Evolutionary conservation across 37 sponge, comb jelly and placozoan species (phyloP), one percentile per base, ranked within the genome.

Genomic region (Chondrosia reniformis): DNA sequence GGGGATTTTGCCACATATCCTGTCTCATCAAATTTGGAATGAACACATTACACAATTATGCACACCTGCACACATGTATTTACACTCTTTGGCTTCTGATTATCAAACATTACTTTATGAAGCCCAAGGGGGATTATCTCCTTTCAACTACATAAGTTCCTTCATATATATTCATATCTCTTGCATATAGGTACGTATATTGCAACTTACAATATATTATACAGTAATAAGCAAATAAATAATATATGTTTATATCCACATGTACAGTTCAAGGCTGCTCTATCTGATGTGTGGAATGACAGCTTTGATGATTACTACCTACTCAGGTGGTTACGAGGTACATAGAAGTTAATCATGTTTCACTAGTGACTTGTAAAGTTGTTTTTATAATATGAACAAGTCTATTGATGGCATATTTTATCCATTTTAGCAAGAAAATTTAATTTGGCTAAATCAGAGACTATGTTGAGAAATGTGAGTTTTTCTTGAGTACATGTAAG

Each of bases 301-400:
- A 79, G 84, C 52, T 67, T 79, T 5, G 66, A 73, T 33, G 88
- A 90, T 74, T 36, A 82, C 63, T 79, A 58, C 55, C 79, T 59
- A 54, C 69, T 90, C 33, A 55, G 84, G 31, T 90, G 91, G 91
- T 62, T 90, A 44, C 73, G 84, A 67, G 81, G 86, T 86, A 55
- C 34, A 82, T 44, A 37, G 4, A 49, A 17, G 43, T 10, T 36
- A 19, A 33, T 67, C 22, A 59, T 59, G 22, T 13, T 30, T 49
- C 52, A 19, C 15, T 19, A 49, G 17, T 59, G 61, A 59, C 28
- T 7, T 59, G 22, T 59, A 13, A 25, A 13, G n/a, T 30, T 59
- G 61, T 59, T 7, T 13, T 6, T 59, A 15, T 49, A 49, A 10
- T 15, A 59, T 59, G 61, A 30, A 59, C n/a, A 13, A 30, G 22